These are phyloP conservation scores for Chydorus sphaericus DNA, from an alignment of 2,888 invertebrate genomes.

Conservation along the genomic window DNA sequence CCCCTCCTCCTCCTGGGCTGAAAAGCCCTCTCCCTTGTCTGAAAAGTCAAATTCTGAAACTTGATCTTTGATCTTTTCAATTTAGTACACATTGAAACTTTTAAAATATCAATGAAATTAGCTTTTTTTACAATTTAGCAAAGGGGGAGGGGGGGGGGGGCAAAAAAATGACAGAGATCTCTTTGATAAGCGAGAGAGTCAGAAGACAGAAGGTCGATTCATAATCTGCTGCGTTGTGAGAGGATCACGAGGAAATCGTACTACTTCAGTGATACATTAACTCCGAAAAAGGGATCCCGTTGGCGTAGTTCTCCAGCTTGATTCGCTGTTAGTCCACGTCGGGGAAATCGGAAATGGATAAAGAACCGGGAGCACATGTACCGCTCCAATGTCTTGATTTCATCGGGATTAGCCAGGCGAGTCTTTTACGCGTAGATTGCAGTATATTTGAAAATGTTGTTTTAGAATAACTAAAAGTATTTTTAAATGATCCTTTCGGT, in stretches of 20 bases:
- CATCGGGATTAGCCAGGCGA: constrained; percentile 77
- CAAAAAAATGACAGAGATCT: no score
- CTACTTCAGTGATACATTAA: constrained; percentile 65
- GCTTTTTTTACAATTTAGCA: no score
- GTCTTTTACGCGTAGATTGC: constrained; percentile 86
- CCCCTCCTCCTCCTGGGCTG: no score
- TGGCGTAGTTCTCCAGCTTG: constrained; percentile 90
- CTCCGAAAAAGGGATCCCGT: constrained; percentile 94
- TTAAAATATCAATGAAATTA: no score
- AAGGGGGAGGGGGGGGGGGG: no score
- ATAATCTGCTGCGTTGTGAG: constrained; percentile 87
- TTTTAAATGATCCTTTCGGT: no score
- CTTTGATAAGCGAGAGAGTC: constrained; percentile 84
- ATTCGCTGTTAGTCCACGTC: constrained; percentile 86
- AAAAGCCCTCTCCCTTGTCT: no score
- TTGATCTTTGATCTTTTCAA: no score
- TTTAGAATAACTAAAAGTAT: no score
- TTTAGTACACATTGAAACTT: no score
- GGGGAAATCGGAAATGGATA: constrained; percentile 97
- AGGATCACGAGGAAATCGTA: constrained; percentile 90
- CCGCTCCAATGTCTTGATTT: constrained; percentile 84
- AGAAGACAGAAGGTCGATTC: constrained; percentile 96
- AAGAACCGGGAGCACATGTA: constrained; percentile 99
- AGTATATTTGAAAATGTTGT: no score
- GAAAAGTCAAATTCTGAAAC: no score